These are phyloP conservation scores for Trichomalopsis sarcophagae DNA, from an alignment of 1,140 invertebrate species.

Conservation along the genomic window DNA sequence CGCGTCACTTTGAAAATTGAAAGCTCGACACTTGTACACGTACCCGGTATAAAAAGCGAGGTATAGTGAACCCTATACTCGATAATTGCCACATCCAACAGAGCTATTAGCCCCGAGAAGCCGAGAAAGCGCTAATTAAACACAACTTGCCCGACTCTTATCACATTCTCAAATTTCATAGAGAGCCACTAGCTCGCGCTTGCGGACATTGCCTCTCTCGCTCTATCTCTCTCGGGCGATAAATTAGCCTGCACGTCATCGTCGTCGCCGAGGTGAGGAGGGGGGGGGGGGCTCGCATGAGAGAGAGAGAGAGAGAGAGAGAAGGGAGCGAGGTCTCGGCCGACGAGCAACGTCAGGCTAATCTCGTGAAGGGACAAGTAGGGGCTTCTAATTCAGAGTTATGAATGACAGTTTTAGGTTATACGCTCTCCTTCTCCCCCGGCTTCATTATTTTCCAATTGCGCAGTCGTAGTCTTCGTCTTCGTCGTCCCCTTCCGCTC, in stretches of 20 bases:
- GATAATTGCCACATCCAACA: background rate
- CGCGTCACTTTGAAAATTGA: too few relatives aligned
- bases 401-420: constrained; percentile 60
- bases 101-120: background rate
- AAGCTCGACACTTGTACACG: too few relatives aligned
- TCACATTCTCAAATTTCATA: constrained; percentile 4
- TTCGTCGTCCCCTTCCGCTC: background rate
- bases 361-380: constrained; percentile 54
- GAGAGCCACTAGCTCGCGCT: background rate
- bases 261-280: background rate
- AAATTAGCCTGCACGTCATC: constrained; percentile 6
- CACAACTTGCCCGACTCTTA: background rate
- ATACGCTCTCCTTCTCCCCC: constrained; percentile 50
- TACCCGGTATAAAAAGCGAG: background rate
- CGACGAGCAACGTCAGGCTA: constrained; percentile 41
- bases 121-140: background rate
- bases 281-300: background rate
- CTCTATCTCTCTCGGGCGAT: background rate
- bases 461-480: background rate
- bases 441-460: constrained; percentile 8
- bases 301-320: constrained; percentile 37
- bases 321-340: background rate
- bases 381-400: constrained; percentile 59
- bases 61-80: background rate
- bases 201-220: background rate